Conservation (phyloP, 2,888 invertebrate genomes). For the Agrotis segetum region DNA sequence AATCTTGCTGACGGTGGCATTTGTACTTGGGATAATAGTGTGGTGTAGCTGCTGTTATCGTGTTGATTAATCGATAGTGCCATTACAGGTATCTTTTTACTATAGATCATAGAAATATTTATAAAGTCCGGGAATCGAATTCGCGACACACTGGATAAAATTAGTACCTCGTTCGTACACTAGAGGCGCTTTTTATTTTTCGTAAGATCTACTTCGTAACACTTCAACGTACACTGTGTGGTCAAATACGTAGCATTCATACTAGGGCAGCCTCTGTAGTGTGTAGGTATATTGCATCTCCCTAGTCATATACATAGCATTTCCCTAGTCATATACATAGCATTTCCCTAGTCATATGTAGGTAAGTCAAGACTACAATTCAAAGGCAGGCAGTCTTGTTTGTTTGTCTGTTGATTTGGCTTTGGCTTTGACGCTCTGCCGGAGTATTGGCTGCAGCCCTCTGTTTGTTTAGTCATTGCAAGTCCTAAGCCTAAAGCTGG, state of each 20-base stretch:
- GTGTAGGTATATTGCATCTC: neutral
- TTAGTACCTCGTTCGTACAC: too few species aligned
- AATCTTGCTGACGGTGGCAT: neutral
- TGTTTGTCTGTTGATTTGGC: constrained; percentile 57
- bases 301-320: neutral
- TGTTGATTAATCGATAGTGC: neutral
- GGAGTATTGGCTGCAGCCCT: constrained; percentile 36
- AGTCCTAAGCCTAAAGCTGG: constrained; percentile 19
- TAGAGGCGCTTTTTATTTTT: too few species aligned
- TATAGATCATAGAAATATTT: too few species aligned
- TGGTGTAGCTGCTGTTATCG: neutral
- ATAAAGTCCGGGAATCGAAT: too few species aligned
- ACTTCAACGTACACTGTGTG: too few species aligned
- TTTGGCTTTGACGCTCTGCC: constrained; percentile 41
- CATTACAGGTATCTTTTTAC: neutral
- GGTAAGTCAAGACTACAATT: constrained; percentile 42
- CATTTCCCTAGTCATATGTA: neutral
- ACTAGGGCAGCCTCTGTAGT: neutral
- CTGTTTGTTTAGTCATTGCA: constrained; percentile 23
- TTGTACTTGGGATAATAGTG: neutral
- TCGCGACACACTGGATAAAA: too few species aligned
- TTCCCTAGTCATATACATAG: neutral
- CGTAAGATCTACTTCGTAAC: too few species aligned
- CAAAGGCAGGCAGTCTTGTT: constrained; percentile 44
- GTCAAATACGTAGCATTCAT: too few species aligned